Conservation (phyloP, 2,797 vertebrate genomes). For the Takifugu rubripes region DNA sequence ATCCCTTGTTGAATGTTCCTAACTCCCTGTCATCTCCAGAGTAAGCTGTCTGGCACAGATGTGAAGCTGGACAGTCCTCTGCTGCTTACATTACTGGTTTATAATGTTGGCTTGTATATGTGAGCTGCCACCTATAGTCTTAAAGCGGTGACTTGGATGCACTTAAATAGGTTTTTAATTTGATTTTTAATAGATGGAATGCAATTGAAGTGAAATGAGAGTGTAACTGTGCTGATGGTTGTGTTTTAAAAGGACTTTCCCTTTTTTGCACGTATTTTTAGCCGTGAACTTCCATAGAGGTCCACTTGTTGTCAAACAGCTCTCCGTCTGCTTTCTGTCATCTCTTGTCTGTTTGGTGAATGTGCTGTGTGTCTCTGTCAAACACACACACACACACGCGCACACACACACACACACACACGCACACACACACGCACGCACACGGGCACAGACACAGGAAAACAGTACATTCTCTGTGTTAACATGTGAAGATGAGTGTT, state of each 20-base stretch:
- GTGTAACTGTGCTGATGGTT: not conserved
- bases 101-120: too few relatives aligned
- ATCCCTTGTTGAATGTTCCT: too few relatives aligned
- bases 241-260: not conserved
- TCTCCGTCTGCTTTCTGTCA: conserved; percentile 58
- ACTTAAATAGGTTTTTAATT: too few relatives aligned
- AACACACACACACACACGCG: conserved; percentile 13
- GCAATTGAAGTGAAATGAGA: not conserved
- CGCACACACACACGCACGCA: not conserved
- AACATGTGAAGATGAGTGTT: not conserved
- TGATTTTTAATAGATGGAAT: not conserved
- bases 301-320: conserved; percentile 30
- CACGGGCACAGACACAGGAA: not conserved
- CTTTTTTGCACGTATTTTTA: conserved; percentile 51
- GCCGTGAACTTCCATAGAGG: conserved; percentile 21
- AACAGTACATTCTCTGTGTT: not conserved
- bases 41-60: too few relatives aligned
- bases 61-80: too few relatives aligned
- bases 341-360: conserved; percentile 30
- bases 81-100: too few relatives aligned
- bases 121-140: too few relatives aligned
- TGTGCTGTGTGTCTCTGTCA: conserved; percentile 11
- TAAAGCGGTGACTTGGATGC: too few relatives aligned
- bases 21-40: too few relatives aligned
- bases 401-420: conserved; percentile 12